Conservation (phyloP, 1,140 invertebrate genomes). For the Atta cephalotes region DNA sequence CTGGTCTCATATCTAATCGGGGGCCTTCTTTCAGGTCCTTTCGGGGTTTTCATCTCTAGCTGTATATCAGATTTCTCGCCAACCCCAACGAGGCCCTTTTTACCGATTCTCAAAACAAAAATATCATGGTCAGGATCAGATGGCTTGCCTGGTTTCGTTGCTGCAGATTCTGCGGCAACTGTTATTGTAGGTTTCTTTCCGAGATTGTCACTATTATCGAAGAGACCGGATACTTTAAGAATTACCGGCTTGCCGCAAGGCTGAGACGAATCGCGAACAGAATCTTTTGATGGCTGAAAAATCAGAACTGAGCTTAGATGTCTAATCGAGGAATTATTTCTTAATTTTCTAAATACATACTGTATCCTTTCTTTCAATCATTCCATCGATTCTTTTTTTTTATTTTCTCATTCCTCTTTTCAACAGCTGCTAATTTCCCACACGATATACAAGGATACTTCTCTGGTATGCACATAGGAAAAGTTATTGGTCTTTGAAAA, state of each 20-base stretch:
- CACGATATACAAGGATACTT: constrained; percentile 74
- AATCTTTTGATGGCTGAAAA: constrained; percentile 9
- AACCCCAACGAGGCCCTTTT: constrained; percentile 82
- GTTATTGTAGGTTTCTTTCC: constrained; percentile 76
- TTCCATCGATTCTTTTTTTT: background rate
- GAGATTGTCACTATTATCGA: constrained; percentile 62
- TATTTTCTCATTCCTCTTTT: background rate
- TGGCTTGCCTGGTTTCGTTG: constrained; percentile 4
- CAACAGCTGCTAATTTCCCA: background rate
- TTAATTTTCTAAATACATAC: constrained; percentile 2
- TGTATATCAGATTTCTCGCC: constrained; percentile 84
- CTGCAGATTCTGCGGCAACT: constrained; percentile 72
- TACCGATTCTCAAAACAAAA: constrained; percentile 84
- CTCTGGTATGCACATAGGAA: constrained; percentile 61
- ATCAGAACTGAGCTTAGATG: background rate
- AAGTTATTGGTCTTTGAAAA: constrained; percentile 2
- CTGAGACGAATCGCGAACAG: constrained; percentile 70
- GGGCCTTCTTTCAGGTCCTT: constrained; percentile 78
- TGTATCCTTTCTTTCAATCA: background rate
- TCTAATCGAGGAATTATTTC: background rate
- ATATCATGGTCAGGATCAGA: constrained; percentile 79
- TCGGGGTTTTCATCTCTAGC: constrained; percentile 84
- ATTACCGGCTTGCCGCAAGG: constrained; percentile 82
- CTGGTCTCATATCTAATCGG: constrained; percentile 82
- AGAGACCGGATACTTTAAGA: constrained; percentile 81